Evolutionary conservation across 2,797 vertebrate genomes (phyloP).

Genomic region (Pangasius larnaudii): DNA sequence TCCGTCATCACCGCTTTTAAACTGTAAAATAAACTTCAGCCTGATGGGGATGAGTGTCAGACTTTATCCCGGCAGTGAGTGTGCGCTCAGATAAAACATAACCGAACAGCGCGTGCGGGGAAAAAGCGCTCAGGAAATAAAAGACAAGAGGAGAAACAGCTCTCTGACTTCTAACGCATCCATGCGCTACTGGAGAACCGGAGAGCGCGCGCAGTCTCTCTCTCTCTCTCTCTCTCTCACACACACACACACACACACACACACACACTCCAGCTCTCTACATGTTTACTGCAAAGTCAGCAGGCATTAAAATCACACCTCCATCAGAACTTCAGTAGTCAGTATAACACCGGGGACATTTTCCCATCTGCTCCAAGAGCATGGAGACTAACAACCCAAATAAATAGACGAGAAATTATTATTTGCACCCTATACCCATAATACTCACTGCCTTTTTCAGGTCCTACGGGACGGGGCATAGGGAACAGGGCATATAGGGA

Average conservation of each 20-base stretch:
- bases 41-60: background rate
- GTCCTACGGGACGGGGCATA: background rate
- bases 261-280: background rate
- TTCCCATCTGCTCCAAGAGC: background rate
- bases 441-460: background rate
- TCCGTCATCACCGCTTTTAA: constrained; percentile 75
- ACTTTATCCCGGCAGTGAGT: background rate
- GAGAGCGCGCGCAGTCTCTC: background rate
- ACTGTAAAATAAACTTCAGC: background rate
- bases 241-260: constrained; percentile 16
- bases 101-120: background rate
- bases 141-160: background rate
- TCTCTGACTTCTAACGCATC: background rate
- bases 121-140: background rate
- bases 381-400: background rate
- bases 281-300: background rate
- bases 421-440: background rate
- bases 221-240: background rate
- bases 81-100: background rate
- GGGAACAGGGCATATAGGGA: no score
- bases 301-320: background rate
- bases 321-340: background rate
- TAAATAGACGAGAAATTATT: background rate
- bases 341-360: background rate
- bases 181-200: background rate